Base-by-base conservation (phyloP, 2,113 vertebrate species). In the Glaucidium brasilianum region DNA sequence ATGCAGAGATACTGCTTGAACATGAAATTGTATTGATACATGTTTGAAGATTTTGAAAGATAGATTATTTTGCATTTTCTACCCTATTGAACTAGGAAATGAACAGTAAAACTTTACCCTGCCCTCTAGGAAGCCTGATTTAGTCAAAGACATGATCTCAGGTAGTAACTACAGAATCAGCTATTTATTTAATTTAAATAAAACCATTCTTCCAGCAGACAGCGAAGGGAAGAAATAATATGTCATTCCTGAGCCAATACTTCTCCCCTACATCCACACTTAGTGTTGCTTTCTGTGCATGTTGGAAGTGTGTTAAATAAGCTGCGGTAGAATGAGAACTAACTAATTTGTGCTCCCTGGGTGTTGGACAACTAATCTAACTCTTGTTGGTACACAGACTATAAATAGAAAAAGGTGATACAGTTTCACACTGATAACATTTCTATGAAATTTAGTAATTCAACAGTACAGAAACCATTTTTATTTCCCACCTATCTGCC, bases 51-150 rank as follows among this genome's bases (percentile, higher is more conserved):
- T 84, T 90, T 82, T 50, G 47, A 45, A 95, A 87, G 66, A 41
- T 34, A 68, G 39, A 82, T 76, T 12, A 82, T 92, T 95, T 88
- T 67, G n/a, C 55, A 91, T 88, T 96, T 97, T 83, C 77, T 62
- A 94, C 81, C 91, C 95, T 82, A 92, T 62, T 67, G 91, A 94
- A 89, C 77, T 76, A 95, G n/a, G 74, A 96, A 96, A 97, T 95
- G 91, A 97, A 56, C 37, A 73, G 91, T 43, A 73, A 90, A 92
- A 88, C 37, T 85, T 91, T 43, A 82, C 43, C 50, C 64, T 85
- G 41, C 64, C 64, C 68, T 92, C 69, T 73, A 58, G 77, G 79
- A 91, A 92, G 83, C 25, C 71, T 52, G 71, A 74, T 92, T 69
- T 90, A 83, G 55, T 90, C 21, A 55, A 92, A 90, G 29, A 92